These are phyloP conservation scores for Microplitis manilae DNA, from an alignment of 2,888 invertebrate species.

Conservation along the genomic window DNA sequence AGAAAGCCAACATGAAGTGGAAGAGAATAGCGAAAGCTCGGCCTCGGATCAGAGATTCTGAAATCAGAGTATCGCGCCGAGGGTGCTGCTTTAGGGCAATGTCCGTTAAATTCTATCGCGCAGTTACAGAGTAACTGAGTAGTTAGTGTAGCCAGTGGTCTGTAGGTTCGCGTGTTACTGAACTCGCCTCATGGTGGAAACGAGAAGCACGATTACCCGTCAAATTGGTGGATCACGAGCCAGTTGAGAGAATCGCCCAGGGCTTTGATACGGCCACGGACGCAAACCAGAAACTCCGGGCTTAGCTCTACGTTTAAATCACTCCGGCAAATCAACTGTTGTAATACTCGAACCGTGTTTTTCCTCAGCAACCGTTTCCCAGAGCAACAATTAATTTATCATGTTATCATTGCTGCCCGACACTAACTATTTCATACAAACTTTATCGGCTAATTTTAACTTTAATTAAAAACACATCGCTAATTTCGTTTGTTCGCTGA, in stretches of 20 bases:
- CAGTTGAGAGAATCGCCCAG: constrained; percentile 13
- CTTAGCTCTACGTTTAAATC: no score
- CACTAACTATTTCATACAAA: no score
- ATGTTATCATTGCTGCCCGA: no score
- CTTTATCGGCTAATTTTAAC: no score
- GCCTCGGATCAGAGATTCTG: not conserved
- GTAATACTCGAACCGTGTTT: no score
- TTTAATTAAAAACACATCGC: no score
- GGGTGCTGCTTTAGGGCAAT: not conserved
- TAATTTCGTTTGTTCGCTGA: no score
- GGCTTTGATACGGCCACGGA: constrained; percentile 13
- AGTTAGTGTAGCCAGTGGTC: not conserved
- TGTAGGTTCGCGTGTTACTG: constrained; percentile 13
- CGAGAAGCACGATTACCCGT: constrained; percentile 6
- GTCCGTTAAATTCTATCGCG: not conserved
- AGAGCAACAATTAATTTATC: no score
- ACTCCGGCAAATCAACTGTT: no score
- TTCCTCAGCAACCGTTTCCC: no score
- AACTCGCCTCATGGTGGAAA: not conserved
- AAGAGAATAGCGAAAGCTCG: no score
- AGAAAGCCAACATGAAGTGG: no score
- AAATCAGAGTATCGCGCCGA: not conserved
- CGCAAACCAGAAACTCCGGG: not conserved
- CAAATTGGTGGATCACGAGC: constrained; percentile 23
- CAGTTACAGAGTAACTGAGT: not conserved